phyloP scores from a whole-genome alignment of 2,113 vertebrate genomes.

The Hucho hucho region DNA sequence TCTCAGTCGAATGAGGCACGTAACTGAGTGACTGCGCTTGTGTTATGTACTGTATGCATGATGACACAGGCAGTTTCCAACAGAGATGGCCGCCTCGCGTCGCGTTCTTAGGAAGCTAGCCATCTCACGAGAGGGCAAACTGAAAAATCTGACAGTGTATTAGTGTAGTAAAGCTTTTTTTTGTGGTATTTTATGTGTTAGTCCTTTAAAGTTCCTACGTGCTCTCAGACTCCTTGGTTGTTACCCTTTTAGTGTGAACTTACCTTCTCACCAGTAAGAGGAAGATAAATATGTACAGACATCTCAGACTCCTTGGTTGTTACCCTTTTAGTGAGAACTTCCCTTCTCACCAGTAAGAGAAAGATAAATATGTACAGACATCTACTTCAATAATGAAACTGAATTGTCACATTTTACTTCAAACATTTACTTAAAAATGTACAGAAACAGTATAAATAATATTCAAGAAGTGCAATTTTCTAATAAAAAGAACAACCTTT shows the following conservation, averaged over 20 bases:
- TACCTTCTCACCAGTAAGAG: no score
- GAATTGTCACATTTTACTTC: not conserved
- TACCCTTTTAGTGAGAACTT: no score
- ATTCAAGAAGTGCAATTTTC: not conserved
- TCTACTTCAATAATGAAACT: not conserved
- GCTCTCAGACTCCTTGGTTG: no score
- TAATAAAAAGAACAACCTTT: not conserved
- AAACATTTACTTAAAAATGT: not conserved
- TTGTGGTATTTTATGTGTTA: no score
- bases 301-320: not conserved
- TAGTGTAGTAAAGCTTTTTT: no score
- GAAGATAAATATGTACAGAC: not conserved
- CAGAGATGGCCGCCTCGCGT: no score
- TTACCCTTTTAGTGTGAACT: no score
- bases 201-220: no score
- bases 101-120: no score
- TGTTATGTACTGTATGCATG: slow-evolving; percentile 8
- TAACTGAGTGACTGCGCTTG: not conserved
- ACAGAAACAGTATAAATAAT: not conserved
- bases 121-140: no score
- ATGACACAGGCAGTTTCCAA: not conserved
- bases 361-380: not conserved
- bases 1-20: not conserved
- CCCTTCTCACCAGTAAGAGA: no score
- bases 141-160: no score